These are phyloP conservation scores for Pachypsylla venusta DNA, from an alignment of 1,140 invertebrate species.

Conservation along the genomic window DNA sequence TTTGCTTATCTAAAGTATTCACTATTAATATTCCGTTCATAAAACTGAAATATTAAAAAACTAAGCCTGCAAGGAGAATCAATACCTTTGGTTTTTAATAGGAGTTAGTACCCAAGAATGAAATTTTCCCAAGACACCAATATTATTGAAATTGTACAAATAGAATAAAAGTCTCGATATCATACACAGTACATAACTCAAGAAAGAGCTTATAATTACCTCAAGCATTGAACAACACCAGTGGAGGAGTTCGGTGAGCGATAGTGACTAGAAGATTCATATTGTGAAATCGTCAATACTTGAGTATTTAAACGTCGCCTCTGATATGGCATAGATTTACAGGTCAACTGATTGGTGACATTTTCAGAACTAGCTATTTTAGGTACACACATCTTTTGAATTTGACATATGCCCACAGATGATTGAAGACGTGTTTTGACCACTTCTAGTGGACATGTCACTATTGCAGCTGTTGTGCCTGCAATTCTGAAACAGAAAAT, in stretches of 20 bases:
- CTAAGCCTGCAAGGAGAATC: too few relatives aligned
- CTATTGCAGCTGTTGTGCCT: constrained; percentile 87
- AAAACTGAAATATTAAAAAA: too few relatives aligned
- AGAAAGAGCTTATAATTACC: constrained; percentile 29
- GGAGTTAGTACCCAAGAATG: too few relatives aligned
- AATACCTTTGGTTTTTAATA: too few relatives aligned
- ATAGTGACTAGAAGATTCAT: constrained; percentile 37
- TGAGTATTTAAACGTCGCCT: constrained; percentile 34
- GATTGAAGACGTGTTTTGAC: constrained; percentile 96
- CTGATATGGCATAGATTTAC: constrained; percentile 34
- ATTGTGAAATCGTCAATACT: constrained; percentile 45
- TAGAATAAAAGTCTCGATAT: too few relatives aligned
- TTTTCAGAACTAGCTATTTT: constrained; percentile 33
- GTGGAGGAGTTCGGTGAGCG: constrained; percentile 11
- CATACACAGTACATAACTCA: not conserved
- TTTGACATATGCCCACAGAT: constrained; percentile 52
- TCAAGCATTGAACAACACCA: constrained; percentile 52
- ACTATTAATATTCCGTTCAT: too few relatives aligned
- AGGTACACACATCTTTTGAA: constrained; percentile 25
- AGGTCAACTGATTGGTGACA: constrained; percentile 33
- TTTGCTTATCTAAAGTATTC: too few relatives aligned
- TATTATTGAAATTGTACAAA: too few relatives aligned
- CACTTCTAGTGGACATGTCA: constrained; percentile 96
- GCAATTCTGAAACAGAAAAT: constrained; percentile 49
- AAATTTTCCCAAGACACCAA: too few relatives aligned